Evolutionary conservation across 2,113 vertebrate genomes (phyloP).

Genomic region (Mixornis gularis): DNA sequence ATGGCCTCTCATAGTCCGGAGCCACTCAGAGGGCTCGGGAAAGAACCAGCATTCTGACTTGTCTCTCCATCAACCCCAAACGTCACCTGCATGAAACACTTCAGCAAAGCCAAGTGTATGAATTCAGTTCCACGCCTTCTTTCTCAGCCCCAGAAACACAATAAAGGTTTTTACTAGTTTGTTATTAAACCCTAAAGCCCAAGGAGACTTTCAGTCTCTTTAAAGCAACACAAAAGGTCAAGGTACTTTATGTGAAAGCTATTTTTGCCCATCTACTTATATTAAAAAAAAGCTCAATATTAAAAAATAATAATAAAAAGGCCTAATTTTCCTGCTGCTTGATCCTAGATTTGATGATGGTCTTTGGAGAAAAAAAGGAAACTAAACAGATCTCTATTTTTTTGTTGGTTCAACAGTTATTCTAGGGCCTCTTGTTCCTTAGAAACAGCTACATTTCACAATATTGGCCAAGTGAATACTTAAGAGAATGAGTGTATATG

Average conservation of each 20-base stretch:
- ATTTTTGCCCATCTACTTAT: neutral
- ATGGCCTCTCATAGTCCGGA: neutral
- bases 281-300: neutral
- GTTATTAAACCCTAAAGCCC: neutral
- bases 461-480: conserved; percentile 1
- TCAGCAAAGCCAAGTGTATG: neutral
- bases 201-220: neutral
- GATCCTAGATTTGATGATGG: neutral
- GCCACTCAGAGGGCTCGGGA: neutral
- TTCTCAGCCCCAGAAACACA: neutral
- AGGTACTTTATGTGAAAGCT: neutral
- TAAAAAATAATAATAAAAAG: neutral
- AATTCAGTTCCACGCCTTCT: neutral
- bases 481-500: neutral
- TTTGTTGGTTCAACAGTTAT: neutral
- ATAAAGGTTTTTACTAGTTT: neutral
- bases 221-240: neutral
- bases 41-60: neutral
- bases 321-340: neutral
- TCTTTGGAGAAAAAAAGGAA: neutral
- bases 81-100: neutral
- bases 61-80: neutral
- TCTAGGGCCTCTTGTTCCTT: neutral
- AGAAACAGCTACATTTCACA: neutral
- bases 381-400: neutral